A percentile compares a stretch with the other conserved stretches of the same genome.
These are phyloP conservation scores for Anastatus disparis DNA, from an alignment of 1,140 invertebrate species.

Conservation along the genomic window DNA sequence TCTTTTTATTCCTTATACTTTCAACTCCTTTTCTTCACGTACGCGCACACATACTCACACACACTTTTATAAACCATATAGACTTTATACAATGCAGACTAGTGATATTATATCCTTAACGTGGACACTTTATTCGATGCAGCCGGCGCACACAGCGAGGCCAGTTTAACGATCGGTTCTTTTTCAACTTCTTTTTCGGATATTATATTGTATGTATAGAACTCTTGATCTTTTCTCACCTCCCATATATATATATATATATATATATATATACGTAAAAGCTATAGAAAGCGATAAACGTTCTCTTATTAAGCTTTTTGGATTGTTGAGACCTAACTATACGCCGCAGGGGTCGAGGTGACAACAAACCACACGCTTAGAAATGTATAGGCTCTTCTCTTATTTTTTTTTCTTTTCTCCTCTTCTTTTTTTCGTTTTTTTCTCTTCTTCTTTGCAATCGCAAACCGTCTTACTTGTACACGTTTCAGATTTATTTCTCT, in stretches of 20 bases:
- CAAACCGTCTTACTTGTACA: too few relatives aligned
- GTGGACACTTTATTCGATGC: neutral
- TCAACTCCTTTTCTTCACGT: too few relatives aligned
- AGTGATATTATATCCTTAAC: neutral
- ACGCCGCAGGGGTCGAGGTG: slow-evolving; percentile 39
- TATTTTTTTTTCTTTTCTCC: neutral
- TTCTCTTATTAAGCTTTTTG: slow-evolving; percentile 46
- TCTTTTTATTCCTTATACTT: neutral
- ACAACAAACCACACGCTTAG: neutral
- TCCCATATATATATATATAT: too few relatives aligned
- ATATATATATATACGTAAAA: neutral
- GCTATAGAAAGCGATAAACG: slow-evolving; percentile 44
- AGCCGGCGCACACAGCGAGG: neutral
- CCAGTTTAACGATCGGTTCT: slow-evolving; percentile 7
- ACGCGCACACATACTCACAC: too few relatives aligned
- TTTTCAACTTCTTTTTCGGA: neutral
- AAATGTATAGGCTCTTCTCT: neutral
- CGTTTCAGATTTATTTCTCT: too few relatives aligned
- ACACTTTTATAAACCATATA: too few relatives aligned
- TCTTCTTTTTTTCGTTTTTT: neutral
- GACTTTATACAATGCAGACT: too few relatives aligned
- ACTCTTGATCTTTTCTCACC: neutral
- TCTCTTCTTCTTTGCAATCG: neutral
- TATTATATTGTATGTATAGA: too few relatives aligned
- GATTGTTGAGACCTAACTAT: slow-evolving; percentile 50